Evolutionary conservation across 2,888 invertebrate genomes (phyloP).

Genomic region (Campaea margaritaria): DNA sequence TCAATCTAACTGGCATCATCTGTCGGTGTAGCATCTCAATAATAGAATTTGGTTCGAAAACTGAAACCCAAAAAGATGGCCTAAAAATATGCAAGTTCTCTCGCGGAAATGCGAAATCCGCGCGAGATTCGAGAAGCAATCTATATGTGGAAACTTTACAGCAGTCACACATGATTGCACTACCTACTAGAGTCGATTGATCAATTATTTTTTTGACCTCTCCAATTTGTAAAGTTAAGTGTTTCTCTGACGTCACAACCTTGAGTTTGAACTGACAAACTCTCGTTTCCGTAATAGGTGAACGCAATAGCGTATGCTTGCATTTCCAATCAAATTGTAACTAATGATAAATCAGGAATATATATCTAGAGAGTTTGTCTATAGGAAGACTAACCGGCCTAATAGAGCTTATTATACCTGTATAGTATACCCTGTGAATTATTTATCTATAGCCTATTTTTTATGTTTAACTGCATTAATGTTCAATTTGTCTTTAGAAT

Average conservation of each 20-base stretch:
- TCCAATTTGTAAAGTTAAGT: slow-evolving; percentile 64
- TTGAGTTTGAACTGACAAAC: slow-evolving; percentile 59
- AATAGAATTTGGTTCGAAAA: background rate
- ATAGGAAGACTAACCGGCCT: too few relatives aligned
- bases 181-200: slow-evolving; percentile 48
- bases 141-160: slow-evolving; percentile 41
- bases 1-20: too few relatives aligned
- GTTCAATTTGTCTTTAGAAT: too few relatives aligned
- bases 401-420: too few relatives aligned
- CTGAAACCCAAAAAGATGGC: background rate
- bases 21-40: too few relatives aligned
- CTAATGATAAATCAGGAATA: background rate
- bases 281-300: slow-evolving; percentile 61
- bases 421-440: too few relatives aligned
- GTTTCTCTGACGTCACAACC: slow-evolving; percentile 65
- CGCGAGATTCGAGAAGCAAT: slow-evolving; percentile 36
- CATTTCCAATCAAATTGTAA: background rate
- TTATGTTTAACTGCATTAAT: too few relatives aligned
- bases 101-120: slow-evolving; percentile 34
- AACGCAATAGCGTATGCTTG: background rate
- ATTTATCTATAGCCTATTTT: too few relatives aligned
- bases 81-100: background rate
- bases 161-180: slow-evolving; percentile 60
- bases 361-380: too few relatives aligned
- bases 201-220: slow-evolving; percentile 68